Conservation (phyloP, 2,797 vertebrate species). For the Linurgus olivaceus region DNA sequence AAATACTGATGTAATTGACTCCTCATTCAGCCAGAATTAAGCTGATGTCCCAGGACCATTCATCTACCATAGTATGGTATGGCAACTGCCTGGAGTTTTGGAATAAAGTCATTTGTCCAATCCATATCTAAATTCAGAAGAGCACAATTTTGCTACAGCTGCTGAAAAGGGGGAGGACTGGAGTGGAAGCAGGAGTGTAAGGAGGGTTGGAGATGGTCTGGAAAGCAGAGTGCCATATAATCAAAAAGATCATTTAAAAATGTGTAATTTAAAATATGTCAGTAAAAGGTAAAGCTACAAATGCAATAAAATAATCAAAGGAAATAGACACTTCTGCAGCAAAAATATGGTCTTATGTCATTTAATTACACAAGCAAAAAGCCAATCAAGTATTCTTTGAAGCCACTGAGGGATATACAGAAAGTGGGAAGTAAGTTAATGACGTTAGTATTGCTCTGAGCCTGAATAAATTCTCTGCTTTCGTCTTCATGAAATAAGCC, state of each 20-base stretch:
- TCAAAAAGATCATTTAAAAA: not conserved
- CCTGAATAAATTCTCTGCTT: slow-evolving; percentile 71
- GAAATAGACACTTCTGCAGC: not conserved
- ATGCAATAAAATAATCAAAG: not conserved
- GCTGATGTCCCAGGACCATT: not conserved
- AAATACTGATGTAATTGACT: not conserved
- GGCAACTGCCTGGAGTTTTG: not conserved
- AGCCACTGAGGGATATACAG: slow-evolving; percentile 52
- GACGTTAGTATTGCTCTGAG: slow-evolving; percentile 61
- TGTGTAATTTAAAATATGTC: not conserved
- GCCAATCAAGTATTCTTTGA: slow-evolving; percentile 25
- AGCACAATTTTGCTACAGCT: not conserved
- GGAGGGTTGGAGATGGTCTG: not conserved
- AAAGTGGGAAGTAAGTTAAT: slow-evolving; percentile 67
- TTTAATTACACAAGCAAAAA: slow-evolving; percentile 56
- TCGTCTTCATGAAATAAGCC: slow-evolving; percentile 61
- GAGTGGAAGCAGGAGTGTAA: not conserved
- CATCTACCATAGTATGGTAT: not conserved
- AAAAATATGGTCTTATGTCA: slow-evolving; percentile 28
- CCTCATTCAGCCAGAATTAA: not conserved
- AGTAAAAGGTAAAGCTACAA: not conserved
- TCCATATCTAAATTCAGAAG: not conserved
- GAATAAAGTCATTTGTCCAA: not conserved
- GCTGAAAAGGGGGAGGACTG: not conserved
- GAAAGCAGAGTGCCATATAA: not conserved